Conservation (phyloP, 35 echinoderm and acorn worm genomes). For the Ptychodera flava region DNA sequence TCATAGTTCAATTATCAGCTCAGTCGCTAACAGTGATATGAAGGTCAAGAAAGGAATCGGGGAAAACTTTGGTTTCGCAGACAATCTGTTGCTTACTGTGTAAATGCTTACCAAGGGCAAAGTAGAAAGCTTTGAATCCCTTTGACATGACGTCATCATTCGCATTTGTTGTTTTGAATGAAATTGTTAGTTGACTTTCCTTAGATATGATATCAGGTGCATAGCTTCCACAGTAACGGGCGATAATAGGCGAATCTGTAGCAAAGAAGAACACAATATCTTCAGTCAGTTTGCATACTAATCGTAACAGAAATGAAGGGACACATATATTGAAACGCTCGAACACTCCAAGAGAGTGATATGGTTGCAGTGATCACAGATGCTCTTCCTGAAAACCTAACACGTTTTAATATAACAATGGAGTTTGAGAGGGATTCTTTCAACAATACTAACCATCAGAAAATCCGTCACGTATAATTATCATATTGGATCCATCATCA, state of each 20-base stretch:
- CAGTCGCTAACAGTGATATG: no score
- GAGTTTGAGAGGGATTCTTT: no score
- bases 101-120: not conserved
- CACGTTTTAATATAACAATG: no score
- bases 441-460: not conserved
- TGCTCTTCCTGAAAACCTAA: no score
- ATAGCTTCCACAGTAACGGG: not conserved
- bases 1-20: no score
- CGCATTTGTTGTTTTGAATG: not conserved
- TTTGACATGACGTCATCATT: not conserved
- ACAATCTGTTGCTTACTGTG: not conserved
- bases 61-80: not conserved
- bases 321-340: no score
- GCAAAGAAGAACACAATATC: no score
- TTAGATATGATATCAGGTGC: not conserved
- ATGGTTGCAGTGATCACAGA: no score
- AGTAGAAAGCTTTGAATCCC: not conserved
- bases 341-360: no score
- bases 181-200: not conserved
- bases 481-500: not conserved
- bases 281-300: no score
- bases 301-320: no score
- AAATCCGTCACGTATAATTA: not conserved
- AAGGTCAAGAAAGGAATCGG: no score
- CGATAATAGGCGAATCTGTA: not conserved